These are phyloP conservation scores for Dunckerocampus dactyliophorus DNA, from an alignment of 2,113 vertebrate genomes.

Conservation along the genomic window DNA sequence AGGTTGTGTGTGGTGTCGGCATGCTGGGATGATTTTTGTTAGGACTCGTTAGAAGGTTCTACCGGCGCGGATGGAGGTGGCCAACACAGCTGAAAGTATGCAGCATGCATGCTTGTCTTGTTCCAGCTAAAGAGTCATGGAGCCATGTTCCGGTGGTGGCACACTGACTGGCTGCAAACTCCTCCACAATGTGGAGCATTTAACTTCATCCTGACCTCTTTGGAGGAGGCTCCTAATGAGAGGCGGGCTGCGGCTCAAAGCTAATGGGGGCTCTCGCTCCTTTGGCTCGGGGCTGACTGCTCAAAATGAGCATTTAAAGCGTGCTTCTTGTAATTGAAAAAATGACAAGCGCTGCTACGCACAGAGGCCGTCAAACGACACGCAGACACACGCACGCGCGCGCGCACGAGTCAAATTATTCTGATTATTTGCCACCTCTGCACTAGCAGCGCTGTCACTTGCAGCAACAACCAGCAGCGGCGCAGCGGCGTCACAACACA, in stretches of 20 bases:
- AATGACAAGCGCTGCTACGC: constrained; percentile 71
- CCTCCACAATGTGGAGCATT: constrained; percentile 60
- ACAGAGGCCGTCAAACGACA: constrained; percentile 29
- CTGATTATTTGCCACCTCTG: constrained; percentile 69
- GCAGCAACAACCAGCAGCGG: constrained; percentile 52
- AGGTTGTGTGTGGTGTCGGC: too few relatives aligned
- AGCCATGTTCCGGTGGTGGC: too few relatives aligned
- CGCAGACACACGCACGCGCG: constrained; percentile 26
- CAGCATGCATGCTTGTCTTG: too few relatives aligned
- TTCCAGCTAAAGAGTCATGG: too few relatives aligned
- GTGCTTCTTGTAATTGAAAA: constrained; percentile 76
- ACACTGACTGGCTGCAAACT: constrained; percentile 42
- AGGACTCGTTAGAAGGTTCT: too few relatives aligned
- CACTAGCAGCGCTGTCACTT: constrained; percentile 56
- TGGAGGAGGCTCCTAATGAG: constrained; percentile 68
- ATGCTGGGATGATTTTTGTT: too few relatives aligned
- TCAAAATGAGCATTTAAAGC: constrained; percentile 77
- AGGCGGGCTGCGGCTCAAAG: constrained; percentile 67
- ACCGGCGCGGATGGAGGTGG: too few relatives aligned
- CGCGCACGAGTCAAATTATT: constrained; percentile 62
- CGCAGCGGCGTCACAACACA: constrained; percentile 25
- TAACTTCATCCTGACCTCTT: constrained; percentile 66
- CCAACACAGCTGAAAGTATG: too few relatives aligned
- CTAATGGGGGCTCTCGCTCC: constrained; percentile 71
- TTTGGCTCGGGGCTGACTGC: constrained; percentile 70